Evolutionary conservation across 2,888 invertebrate species (phyloP), one percentile per base, ranked within the genome.

Genomic region (Exephanes ischioxanthus): DNA sequence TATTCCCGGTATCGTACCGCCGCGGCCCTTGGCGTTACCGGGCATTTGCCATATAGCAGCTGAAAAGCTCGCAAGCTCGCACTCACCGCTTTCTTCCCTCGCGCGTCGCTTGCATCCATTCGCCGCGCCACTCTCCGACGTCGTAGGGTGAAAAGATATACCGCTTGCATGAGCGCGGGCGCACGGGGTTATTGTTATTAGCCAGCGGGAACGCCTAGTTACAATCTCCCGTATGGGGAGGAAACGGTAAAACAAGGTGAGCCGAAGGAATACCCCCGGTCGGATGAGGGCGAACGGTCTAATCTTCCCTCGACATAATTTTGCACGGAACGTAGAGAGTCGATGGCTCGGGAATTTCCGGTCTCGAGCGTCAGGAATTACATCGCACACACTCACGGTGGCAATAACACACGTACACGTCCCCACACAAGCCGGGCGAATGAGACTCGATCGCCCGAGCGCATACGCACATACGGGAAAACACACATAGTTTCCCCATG

Each of bases 101-200:
- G 22, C 41, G 9, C 68, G 48, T 53, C 22, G 37, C 71, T 55
- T 83, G 73, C 76, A 71, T 51, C 58, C 48, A 37, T 76, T 63
- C 48, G 19, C 9, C 55, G 58, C 73, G 30, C 16, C 58, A 58
- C 48, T 68, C 78, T 72, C 55, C 71, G 51, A 72, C 55, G 67
- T 19, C 33, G 14, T 16, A 55, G 41, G 22, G 16, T 51, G 16
- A 58, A 48, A 48, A 66, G 14, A 33, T 33, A 73, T 26, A 33
- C 72, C 11, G 55, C 2, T 58, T 78, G 73, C 55, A 67, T 67
- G 86, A 88, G 82, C 83, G 80, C 68, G 80, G 85, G 81, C 84
- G 71, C 87, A 89, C 89, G 45, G 88, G 87, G 89, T 90, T 90
- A 90, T 89, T 91, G 89, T 90, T 91, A 91, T 90, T 90, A 88